These are phyloP conservation scores for Theretra japonica DNA, from an alignment of 2,888 invertebrate genomes.

Conservation along the genomic window DNA sequence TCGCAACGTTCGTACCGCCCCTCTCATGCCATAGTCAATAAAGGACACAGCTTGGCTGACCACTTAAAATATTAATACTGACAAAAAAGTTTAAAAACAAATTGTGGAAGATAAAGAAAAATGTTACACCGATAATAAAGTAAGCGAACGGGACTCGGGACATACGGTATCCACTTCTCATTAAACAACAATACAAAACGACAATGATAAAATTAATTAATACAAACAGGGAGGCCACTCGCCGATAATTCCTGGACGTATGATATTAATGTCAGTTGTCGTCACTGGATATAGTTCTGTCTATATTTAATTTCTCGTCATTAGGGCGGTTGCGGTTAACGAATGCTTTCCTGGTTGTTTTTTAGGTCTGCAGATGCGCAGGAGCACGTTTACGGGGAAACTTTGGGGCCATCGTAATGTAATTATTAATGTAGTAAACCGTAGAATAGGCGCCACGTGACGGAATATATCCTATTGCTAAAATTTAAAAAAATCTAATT, in stretches of 20 bases:
- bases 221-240: neutral
- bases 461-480: no score
- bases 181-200: neutral
- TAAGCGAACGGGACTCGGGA: conserved; percentile 4
- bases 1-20: no score
- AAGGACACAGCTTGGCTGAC: neutral
- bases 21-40: no score
- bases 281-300: neutral
- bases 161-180: neutral
- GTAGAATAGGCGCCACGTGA: no score
- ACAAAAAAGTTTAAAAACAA: neutral
- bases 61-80: neutral
- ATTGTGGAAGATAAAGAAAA: neutral
- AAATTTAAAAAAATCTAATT: no score
- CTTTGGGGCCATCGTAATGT: neutral
- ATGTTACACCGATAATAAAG: neutral
- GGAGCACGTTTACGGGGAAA: neutral
- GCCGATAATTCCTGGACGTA: conserved; percentile 8
- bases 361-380: neutral
- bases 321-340: neutral
- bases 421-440: neutral
- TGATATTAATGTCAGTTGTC: conserved; percentile 19
- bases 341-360: neutral
- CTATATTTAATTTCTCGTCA: conserved; percentile 14
- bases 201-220: conserved; percentile 1